Evolutionary conservation across 2,113 vertebrate species (phyloP), one percentile per base, ranked within the genome.

Genomic region (Xiphophorus maculatus): DNA sequence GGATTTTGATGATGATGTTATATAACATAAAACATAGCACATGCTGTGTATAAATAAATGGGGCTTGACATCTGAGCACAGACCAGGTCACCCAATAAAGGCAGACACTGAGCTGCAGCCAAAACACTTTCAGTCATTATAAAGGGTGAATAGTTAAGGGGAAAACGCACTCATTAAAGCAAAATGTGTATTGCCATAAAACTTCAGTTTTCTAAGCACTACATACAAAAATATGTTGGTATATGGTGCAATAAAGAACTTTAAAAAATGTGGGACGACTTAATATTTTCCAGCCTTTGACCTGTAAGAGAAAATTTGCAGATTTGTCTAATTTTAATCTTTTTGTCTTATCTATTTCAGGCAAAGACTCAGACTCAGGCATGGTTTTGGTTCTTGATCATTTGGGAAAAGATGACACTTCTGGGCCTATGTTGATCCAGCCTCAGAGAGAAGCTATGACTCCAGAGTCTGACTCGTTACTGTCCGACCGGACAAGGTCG

Each of bases 341-440:
- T 77, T 76, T 37, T 0, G 3, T 87, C 54, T 19, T 68, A 0
- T 83, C 30, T 69, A 69, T 35, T 79, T 86, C 42, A 81, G 29
- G 72, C 27, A 0, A 81, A 96, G 96, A 87, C 1, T 69, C 87
- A 8, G 90, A 88, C 28, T 91, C 92, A 0, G 92, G 83, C 72
- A 94, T 96, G 85, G 85, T 95, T 1, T 79, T 96, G 76, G 90
- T 95, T 67, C 85, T 95, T 3, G 95, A 95, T 83, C 87, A 94
- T 68, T 84, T 93, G 73, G 90, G 83, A 71, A 92, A 92, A 83
- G 90, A 93, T 17, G 93, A 90, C 3, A 67, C 80, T 58, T 79
- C 92, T 14, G 86, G 84, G 70, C 87, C 92, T 69, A 68, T 89
- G 73, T 54, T 89, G 74, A 85, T 89, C 63, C 84, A 83, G 51